These are phyloP conservation scores for Megaceryle torquata DNA, from an alignment of 2,113 vertebrate species.

Conservation along the genomic window DNA sequence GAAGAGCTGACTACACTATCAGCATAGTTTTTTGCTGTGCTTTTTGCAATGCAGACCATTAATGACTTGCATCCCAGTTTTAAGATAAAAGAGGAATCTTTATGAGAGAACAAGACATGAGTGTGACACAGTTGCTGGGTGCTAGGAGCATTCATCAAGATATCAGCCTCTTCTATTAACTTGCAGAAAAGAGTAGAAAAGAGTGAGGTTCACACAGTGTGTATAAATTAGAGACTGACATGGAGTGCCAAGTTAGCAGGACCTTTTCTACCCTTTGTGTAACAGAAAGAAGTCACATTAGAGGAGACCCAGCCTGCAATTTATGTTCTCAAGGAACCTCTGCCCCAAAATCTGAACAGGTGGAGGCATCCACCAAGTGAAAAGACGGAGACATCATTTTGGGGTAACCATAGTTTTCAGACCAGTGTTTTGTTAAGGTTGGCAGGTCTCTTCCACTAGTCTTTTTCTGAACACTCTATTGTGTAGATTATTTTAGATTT, in stretches of 20 bases:
- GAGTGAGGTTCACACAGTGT: background rate
- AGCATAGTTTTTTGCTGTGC: background rate
- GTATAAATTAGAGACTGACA: background rate
- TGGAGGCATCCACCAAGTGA: background rate
- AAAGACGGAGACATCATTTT: background rate
- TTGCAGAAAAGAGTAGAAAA: background rate
- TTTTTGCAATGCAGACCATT: background rate
- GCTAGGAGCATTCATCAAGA: background rate
- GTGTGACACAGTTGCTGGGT: background rate
- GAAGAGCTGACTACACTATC: background rate
- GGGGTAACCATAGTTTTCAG: background rate
- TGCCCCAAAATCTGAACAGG: background rate
- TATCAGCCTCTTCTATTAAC: background rate
- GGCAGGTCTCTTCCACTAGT: background rate
- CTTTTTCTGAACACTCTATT: background rate
- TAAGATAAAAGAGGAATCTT: background rate
- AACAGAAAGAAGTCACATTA: background rate
- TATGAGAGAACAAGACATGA: background rate
- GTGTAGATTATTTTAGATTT: background rate
- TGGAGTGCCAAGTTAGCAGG: background rate
- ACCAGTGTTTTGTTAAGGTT: background rate
- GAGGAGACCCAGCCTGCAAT: background rate
- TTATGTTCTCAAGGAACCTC: background rate
- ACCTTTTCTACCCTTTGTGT: background rate
- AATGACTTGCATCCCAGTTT: background rate